Evolutionary conservation across 35 echinoderm and acorn worm species (phyloP).

Genomic region (Apostichopus japonicus): DNA sequence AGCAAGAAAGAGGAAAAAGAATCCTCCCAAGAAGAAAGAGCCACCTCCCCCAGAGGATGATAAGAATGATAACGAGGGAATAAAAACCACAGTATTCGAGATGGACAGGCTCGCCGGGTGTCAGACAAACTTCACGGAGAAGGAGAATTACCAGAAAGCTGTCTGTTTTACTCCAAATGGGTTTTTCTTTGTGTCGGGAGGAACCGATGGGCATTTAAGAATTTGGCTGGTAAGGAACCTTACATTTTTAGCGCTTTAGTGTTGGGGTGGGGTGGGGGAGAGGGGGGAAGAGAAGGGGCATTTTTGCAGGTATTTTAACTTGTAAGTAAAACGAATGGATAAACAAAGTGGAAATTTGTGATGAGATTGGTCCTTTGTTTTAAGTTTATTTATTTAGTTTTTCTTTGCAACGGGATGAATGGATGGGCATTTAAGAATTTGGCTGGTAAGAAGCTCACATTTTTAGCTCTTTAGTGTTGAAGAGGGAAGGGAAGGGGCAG

Average conservation of each 20-base stretch:
- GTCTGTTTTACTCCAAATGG: slow-evolving; percentile 91
- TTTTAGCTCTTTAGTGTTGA: too few species aligned
- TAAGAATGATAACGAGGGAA: not conserved
- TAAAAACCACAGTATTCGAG: slow-evolving; percentile 47
- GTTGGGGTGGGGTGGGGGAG: too few species aligned
- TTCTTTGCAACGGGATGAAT: too few species aligned
- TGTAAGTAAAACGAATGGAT: too few species aligned
- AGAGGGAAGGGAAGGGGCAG: too few species aligned
- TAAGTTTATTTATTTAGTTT: too few species aligned
- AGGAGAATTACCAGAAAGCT: slow-evolving; percentile 83
- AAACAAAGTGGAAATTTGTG: too few species aligned
- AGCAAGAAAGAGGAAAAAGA: slow-evolving; percentile 52
- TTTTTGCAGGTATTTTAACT: too few species aligned
- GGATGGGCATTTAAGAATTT: too few species aligned
- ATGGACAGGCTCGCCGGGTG: slow-evolving; percentile 59
- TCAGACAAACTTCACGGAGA: slow-evolving; percentile 76
- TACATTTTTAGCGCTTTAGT: not conserved
- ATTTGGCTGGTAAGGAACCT: slow-evolving; percentile 79
- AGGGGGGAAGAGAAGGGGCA: too few species aligned
- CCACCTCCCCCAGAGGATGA: slow-evolving; percentile 12
- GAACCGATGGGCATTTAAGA: slow-evolving; percentile 84
- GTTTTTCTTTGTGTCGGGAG: slow-evolving; percentile 80
- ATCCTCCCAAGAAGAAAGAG: not conserved
- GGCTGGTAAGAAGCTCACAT: too few species aligned
- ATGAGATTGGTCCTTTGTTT: too few species aligned